Base-by-base conservation (phyloP, 1,140 invertebrate genomes). In the Drosophila subpulchrella region DNA sequence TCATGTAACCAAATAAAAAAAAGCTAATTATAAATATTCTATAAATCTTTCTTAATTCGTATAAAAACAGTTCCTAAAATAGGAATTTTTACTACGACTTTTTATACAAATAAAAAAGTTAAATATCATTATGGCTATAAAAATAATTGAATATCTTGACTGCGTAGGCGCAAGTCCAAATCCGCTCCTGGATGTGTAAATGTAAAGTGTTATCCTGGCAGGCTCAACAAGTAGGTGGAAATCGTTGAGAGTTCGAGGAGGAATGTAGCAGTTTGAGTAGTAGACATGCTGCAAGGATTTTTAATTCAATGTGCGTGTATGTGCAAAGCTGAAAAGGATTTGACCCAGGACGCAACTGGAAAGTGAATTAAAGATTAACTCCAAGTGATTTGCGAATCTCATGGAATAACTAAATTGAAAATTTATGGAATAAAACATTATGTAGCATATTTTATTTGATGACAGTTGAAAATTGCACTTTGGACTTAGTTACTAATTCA, bases 221-320 rank as follows among this genome's bases (percentile, higher is more conserved):
- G 47, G 27, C 42, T 36, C 81, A 84, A 85, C 81, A 84, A 84
- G 81, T 84, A 66, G 58, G 53, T 68, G 72, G 17, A 30, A 30
- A 57, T 34, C 15, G 42, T 56, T 34, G 7, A 12, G 42, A 11
- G 8, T 36, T 39, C 48, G 62, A 65, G 68, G 44, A 60, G 62
- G 24, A 24, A n/a, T 15, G 59, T 32, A 57, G 30, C 48, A 54
- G 39, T 44, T 36, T 61, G 51, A 30, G 27, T 58, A 44, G 32
- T 36, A 59, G 65, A 61, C 27, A 20, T 66, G 48, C 24, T 27
- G 51, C 30, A 36, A 32, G 55, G 57, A 71, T 61, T 82, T 72
- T 75, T 82, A 78, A 83, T 83, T 75, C 71, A 75, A 66, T 83
- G 70, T 75, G 51, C 80, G 75, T 83, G 75, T 66, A 38, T 75